Evolutionary conservation across 2,888 invertebrate species (phyloP).

Genomic region (Heterodera filipjevi): DNA sequence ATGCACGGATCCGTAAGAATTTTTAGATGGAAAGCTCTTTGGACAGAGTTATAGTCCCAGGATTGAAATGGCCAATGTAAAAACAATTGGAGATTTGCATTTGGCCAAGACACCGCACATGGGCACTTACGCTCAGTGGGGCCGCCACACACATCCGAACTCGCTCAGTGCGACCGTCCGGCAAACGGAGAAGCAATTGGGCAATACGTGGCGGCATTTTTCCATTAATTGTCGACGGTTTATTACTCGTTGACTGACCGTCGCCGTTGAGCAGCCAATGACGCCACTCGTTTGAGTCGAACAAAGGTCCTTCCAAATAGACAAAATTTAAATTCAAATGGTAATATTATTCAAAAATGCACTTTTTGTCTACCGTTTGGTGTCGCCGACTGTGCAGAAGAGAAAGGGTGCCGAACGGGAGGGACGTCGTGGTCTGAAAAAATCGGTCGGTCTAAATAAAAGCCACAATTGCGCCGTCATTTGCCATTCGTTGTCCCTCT

Average conservation of each 20-base stretch:
- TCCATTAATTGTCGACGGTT: neutral
- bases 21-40: too few relatives aligned
- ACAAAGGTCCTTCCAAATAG: neutral
- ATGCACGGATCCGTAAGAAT: too few relatives aligned
- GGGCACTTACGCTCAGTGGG: slow-evolving; percentile 14
- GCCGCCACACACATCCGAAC: slow-evolving; percentile 18
- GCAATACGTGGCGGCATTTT: neutral
- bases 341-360: too few relatives aligned
- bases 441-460: neutral
- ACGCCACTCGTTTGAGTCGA: slow-evolving; percentile 46
- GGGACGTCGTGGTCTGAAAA: neutral
- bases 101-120: neutral
- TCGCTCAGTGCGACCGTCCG: slow-evolving; percentile 22
- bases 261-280: slow-evolving; percentile 31
- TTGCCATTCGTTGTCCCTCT: neutral
- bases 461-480: neutral
- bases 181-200: slow-evolving; percentile 20
- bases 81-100: neutral
- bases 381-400: neutral
- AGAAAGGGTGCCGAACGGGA: neutral
- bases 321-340: slow-evolving; percentile 29
- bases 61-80: too few relatives aligned
- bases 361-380: too few relatives aligned
- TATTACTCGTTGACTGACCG: neutral
- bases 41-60: too few relatives aligned